Evolutionary conservation across 37 sponge, comb jelly and placozoan genomes (phyloP).

Genomic region (Mnemiopsis leidyi): DNA sequence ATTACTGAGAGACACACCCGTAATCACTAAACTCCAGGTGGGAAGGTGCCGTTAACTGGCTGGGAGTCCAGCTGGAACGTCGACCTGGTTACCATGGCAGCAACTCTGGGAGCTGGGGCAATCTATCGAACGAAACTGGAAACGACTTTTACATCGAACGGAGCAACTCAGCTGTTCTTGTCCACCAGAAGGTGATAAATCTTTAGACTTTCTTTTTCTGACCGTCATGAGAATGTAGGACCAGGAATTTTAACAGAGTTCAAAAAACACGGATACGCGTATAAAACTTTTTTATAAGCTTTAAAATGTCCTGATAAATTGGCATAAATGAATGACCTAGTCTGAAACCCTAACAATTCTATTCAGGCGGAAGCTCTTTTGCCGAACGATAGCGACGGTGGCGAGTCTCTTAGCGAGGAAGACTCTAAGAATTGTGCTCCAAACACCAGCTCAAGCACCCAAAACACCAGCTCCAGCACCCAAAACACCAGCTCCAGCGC

Average conservation of each 20-base stretch:
- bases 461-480: background rate
- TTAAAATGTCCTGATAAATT: no score
- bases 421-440: background rate
- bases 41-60: constrained; percentile 54
- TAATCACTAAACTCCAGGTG: no score
- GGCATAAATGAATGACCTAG: no score
- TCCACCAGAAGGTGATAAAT: background rate
- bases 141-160: constrained; percentile 52
- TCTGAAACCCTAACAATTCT: background rate
- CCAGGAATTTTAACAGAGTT: no score
- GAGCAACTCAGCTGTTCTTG: constrained; percentile 14
- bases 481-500: background rate
- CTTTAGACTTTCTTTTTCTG: background rate
- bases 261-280: no score
- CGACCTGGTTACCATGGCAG: constrained; percentile 34
- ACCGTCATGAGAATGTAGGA: no score
- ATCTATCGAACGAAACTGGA: background rate
- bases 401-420: background rate
- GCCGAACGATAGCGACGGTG: constrained; percentile 12
- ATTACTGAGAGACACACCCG: no score
- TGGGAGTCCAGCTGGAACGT: constrained; percentile 13
- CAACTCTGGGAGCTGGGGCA: background rate
- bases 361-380: constrained; percentile 23
- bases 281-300: no score
- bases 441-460: background rate